phyloP scores from a whole-genome alignment of 2,888 invertebrate genomes.

The Tinea trinotella region DNA sequence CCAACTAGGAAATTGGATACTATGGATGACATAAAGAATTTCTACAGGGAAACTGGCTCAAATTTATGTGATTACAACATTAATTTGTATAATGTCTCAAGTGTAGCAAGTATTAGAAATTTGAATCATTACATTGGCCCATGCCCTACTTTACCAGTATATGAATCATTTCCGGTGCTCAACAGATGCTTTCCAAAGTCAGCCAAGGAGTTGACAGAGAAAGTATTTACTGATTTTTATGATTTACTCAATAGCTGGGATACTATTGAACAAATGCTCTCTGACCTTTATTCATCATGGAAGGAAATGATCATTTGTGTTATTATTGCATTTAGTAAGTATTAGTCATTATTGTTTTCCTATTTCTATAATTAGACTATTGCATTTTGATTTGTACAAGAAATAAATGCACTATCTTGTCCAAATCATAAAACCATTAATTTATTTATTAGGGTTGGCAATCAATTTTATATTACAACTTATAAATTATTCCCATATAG shows the following conservation, averaged over 20 bases:
- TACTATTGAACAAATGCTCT: slow-evolving; percentile 87
- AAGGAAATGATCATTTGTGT: slow-evolving; percentile 86
- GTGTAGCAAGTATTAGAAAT: slow-evolving; percentile 35
- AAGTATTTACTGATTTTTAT: slow-evolving; percentile 81
- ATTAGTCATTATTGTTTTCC: too few species aligned
- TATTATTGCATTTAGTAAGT: slow-evolving; percentile 85
- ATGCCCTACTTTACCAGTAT: slow-evolving; percentile 85
- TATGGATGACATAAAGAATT: slow-evolving; percentile 79
- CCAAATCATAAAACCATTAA: too few species aligned
- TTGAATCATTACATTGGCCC: slow-evolving; percentile 75
- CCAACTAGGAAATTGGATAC: slow-evolving; percentile 77
- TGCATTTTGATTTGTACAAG: too few species aligned
- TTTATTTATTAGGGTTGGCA: too few species aligned
- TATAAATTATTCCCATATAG: too few species aligned
- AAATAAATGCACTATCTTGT: too few species aligned
- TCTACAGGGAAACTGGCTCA: slow-evolving; percentile 80
- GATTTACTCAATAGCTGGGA: slow-evolving; percentile 90
- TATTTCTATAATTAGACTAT: too few species aligned
- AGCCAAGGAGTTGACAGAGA: slow-evolving; percentile 75
- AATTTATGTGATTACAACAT: slow-evolving; percentile 84
- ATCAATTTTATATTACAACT: too few species aligned
- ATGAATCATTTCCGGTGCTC: slow-evolving; percentile 82
- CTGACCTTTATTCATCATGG: slow-evolving; percentile 92
- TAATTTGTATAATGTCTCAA: slow-evolving; percentile 66
- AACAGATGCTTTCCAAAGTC: slow-evolving; percentile 90